A percentile compares a stretch with the other conserved stretches of the same genome.
phyloP scores from a whole-genome alignment of 1,140 invertebrate genomes.

The Eupristina koningsbergeri region DNA sequence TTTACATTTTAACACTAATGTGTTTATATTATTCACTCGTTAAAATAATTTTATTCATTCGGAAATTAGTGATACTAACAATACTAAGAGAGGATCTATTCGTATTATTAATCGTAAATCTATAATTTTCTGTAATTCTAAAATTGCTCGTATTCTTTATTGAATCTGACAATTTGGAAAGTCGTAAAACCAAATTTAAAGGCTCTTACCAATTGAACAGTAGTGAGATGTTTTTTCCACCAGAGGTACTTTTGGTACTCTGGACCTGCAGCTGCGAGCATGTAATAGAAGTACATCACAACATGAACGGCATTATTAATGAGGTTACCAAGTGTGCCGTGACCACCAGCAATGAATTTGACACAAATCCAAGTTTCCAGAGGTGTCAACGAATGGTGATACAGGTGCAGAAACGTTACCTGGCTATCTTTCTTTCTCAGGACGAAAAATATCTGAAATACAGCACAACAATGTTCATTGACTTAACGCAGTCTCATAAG shows the following conservation, averaged over 20 bases:
- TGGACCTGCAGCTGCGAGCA: slow-evolving; percentile 92
- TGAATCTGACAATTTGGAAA: background rate
- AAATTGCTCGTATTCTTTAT: too few species aligned
- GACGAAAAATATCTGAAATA: slow-evolving; percentile 86
- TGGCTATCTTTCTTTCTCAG: slow-evolving; percentile 94
- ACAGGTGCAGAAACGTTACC: slow-evolving; percentile 92
- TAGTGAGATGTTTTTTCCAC: slow-evolving; percentile 96
- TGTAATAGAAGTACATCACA: slow-evolving; percentile 95
- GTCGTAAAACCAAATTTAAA: background rate
- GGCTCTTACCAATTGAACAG: slow-evolving; percentile 87
- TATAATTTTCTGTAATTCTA: too few species aligned
- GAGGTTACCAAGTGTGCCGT: slow-evolving; percentile 92
- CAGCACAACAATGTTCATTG: background rate
- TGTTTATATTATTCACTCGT: too few species aligned
- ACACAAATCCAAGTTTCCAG: slow-evolving; percentile 96
- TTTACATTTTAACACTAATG: too few species aligned
- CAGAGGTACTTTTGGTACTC: slow-evolving; percentile 92
- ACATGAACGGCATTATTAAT: slow-evolving; percentile 96
- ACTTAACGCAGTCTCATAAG: too few species aligned
- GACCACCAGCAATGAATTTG: slow-evolving; percentile 94
- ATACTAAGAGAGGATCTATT: too few species aligned
- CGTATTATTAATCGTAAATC: too few species aligned
- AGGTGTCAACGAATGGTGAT: slow-evolving; percentile 95
- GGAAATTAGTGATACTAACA: too few species aligned
- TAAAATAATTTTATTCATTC: too few species aligned